phyloP scores from a whole-genome alignment of 2,888 invertebrate genomes.

The Oithona nana region DNA sequence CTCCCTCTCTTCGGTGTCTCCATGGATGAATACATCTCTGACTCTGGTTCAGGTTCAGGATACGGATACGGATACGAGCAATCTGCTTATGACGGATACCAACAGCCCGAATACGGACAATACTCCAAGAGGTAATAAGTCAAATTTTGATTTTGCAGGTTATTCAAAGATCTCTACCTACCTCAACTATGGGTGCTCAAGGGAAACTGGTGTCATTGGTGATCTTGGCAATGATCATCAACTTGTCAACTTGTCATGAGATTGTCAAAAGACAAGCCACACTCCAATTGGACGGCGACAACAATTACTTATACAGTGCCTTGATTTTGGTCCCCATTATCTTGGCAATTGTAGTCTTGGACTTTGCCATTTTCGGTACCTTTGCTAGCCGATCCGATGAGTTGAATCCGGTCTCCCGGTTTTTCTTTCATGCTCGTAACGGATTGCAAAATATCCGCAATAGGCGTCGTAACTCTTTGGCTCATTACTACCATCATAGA shows the following conservation, averaged over 20 bases:
- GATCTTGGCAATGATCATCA: too few relatives aligned
- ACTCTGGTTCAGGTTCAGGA: constrained; percentile 5
- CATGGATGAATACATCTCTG: constrained; percentile 7
- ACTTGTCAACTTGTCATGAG: too few relatives aligned
- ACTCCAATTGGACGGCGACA: not conserved
- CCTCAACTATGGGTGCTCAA: not conserved
- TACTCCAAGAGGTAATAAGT: constrained; percentile 16
- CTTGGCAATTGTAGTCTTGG: constrained; percentile 1
- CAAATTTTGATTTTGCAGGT: not conserved
- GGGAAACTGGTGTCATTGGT: not conserved
- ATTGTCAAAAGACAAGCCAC: too few relatives aligned
- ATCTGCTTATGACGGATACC: constrained; percentile 9
- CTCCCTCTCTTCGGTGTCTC: constrained; percentile 18
- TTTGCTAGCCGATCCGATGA: constrained; percentile 11
- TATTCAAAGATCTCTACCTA: not conserved
- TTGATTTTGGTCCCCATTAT: not conserved
- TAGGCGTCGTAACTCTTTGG: not conserved
- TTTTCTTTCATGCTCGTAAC: constrained; percentile 10
- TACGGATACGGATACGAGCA: constrained; percentile 15
- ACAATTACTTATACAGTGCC: not conserved
- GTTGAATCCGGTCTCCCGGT: constrained; percentile 12
- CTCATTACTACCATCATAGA: not conserved
- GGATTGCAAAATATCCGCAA: constrained; percentile 1
- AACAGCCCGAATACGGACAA: constrained; percentile 3
- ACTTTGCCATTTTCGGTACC: constrained; percentile 16